phyloP scores from a whole-genome alignment of 2,113 vertebrate species.

The Hydropotes inermis region DNA sequence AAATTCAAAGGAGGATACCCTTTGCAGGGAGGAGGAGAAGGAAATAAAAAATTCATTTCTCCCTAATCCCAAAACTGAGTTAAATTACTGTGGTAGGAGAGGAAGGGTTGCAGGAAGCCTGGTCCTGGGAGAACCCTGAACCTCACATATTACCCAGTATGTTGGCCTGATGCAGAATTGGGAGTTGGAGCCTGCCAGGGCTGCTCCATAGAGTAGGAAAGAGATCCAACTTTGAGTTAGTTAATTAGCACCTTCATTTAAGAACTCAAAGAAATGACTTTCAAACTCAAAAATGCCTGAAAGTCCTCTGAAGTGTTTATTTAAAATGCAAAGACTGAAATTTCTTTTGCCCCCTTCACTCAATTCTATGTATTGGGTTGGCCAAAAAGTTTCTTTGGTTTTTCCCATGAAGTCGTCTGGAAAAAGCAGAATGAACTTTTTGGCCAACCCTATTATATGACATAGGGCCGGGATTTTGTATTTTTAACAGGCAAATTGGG shows the following conservation, averaged over 20 bases:
- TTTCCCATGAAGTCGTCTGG: background rate
- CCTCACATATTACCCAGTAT: background rate
- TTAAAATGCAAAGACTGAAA: background rate
- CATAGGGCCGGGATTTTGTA: background rate
- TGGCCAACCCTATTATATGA: background rate
- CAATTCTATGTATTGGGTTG: background rate
- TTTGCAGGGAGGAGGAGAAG: background rate
- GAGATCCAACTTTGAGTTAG: background rate
- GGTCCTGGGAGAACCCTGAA: background rate
- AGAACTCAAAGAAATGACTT: background rate
- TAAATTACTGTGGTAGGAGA: background rate
- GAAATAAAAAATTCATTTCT: slow-evolving; percentile 48
- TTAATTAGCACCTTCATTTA: background rate
- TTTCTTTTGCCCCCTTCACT: background rate
- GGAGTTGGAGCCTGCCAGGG: background rate
- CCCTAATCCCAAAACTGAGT: background rate
- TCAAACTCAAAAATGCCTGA: background rate
- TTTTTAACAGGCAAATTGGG: background rate
- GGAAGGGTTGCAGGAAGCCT: background rate
- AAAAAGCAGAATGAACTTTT: background rate
- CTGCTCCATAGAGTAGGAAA: background rate
- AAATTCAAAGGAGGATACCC: slow-evolving; percentile 40
- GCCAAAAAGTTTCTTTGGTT: background rate
- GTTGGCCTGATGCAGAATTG: background rate
- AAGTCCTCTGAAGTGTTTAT: background rate